Evolutionary conservation across 1,140 invertebrate species (phyloP).

Genomic region (Euura lappo): DNA sequence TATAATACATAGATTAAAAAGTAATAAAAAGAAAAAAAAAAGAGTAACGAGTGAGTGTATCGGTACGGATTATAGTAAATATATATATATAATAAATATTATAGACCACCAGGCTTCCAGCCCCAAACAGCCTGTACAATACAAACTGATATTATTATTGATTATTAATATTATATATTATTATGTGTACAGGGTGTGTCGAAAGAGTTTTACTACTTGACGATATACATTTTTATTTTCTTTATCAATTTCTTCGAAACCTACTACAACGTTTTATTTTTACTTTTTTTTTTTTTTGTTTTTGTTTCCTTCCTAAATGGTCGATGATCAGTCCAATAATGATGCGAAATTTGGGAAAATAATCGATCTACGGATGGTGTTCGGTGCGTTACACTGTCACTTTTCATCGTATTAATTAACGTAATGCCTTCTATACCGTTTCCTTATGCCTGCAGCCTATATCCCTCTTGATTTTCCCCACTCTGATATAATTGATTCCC

Average conservation of each 20-base stretch:
- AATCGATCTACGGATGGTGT: background rate
- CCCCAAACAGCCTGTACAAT: conserved; percentile 52
- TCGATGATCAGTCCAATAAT: no score
- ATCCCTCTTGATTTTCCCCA: background rate
- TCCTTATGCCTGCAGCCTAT: background rate
- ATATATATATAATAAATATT: conserved; percentile 13
- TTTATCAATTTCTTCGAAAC: no score
- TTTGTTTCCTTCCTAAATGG: no score
- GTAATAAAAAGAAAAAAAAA: background rate
- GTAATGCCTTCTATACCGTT: background rate
- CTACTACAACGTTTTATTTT: no score
- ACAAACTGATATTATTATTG: conserved; percentile 59
- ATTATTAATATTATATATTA: conserved; percentile 51
- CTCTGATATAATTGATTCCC: conserved; percentile 2
- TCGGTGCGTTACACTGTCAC: background rate
- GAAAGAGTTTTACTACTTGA: conserved; percentile 35
- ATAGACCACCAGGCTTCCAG: conserved; percentile 19
- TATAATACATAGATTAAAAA: conserved; percentile 12
- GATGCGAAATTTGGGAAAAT: background rate
- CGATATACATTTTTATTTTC: no score
- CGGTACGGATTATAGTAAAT: conserved; percentile 13
- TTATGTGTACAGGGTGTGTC: conserved; percentile 57
- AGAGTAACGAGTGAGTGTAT: conserved; percentile 12
- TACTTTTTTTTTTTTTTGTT: no score
- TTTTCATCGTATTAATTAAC: background rate